Evolutionary conservation across 2,888 invertebrate species (phyloP), one percentile per base, ranked within the genome.

Genomic region (Melangyna quadrimaculata): DNA sequence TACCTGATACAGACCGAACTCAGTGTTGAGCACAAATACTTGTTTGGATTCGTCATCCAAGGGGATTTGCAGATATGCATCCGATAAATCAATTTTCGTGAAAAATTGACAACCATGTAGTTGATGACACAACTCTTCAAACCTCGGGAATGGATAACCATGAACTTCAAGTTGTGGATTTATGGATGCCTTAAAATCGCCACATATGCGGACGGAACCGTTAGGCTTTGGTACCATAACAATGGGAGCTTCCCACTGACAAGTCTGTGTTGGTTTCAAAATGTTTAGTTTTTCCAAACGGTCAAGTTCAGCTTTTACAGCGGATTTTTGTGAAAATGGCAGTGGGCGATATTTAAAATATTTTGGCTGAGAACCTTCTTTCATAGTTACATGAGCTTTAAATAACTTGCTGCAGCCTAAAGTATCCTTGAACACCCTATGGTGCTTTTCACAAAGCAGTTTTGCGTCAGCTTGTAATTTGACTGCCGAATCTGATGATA

Each of bases 171-270:
- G 83, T 32, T 83, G 67, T 9, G 87, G 80, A 74, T 89, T 89
- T 29, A 88, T 51, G 7, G 88, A 87, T 1, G 88, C 53, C 72
- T 88, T 87, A 24, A 86, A 88, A 55, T 88, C 87, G 17, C 81
- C 87, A 43, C 87, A 88, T 19, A 87, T 88, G 43, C 89, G 78
- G 12, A 90, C 80, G 9, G 61, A 48, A 6, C 87, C 88, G 72
- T 89, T 78, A 9, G 87, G 78, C 61, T 90, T 90, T 27, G 88
- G 73, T 12, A 89, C 88, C 14, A 89, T 88, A 5, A 90, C 90
- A 9, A 90, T 88, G 3, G 90, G 89, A 14, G 90, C 89, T 12
- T 88, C 89, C 89, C 89, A 90, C 17, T 86, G 17, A 87, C 90
- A 87, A 89, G 89, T 67, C 74, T 69, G 87, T 7, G 78, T 45